A percentile compares a stretch with the other conserved stretches of the same genome.
Conservation (phyloP, 2,113 vertebrate genomes). For the Helogale parvula region DNA sequence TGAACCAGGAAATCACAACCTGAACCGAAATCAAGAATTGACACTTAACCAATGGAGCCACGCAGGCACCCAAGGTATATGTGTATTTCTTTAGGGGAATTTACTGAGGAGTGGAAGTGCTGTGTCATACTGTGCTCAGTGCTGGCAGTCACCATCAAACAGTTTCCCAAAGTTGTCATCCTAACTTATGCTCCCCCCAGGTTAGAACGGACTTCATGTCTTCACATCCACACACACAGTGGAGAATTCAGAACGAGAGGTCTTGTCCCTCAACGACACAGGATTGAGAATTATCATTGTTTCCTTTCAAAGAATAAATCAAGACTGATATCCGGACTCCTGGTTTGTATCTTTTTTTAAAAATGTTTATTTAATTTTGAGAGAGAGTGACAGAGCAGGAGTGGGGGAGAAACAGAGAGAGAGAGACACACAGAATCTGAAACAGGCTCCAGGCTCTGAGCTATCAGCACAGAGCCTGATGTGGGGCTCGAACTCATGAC, state of each 20-base stretch:
- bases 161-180: neutral
- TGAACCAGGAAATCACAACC: no score
- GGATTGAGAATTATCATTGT: neutral
- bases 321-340: neutral
- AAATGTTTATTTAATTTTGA: no score
- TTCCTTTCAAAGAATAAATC: slow-evolving; percentile 13
- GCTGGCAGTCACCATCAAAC: neutral
- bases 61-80: neutral
- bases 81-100: neutral
- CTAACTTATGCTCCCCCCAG: neutral
- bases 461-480: no score
- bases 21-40: no score
- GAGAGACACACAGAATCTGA: no score
- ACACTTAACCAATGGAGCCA: no score
- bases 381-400: no score
- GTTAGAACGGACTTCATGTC: neutral
- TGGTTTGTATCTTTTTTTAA: neutral
- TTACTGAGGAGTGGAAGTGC: neutral
- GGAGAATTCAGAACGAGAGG: neutral
- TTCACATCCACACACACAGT: neutral
- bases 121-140: neutral
- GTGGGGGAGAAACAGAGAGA: no score
- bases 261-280: neutral
- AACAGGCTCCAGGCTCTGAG: no score
- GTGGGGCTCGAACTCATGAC: no score